A percentile compares a stretch with the other conserved stretches of the same genome.
Evolutionary conservation across 2,113 vertebrate genomes (phyloP).

Genomic region (Micronycteris hirsuta): DNA sequence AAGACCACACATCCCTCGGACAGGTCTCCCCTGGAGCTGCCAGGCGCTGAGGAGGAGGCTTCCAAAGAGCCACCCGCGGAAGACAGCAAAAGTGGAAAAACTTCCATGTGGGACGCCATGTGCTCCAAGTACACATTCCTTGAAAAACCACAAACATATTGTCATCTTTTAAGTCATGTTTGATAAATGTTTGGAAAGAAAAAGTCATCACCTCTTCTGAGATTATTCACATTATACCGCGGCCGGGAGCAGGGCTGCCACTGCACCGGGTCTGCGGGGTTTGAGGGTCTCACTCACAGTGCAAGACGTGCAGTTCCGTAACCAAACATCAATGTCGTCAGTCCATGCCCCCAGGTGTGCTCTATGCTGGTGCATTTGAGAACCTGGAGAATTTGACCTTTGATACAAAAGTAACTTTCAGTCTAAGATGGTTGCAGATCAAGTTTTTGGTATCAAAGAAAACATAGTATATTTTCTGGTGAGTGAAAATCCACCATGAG

Average conservation of each 20-base stretch:
- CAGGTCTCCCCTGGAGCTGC: background rate
- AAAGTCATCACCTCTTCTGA: background rate
- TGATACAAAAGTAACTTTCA: conserved; percentile 11
- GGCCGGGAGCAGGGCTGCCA: background rate
- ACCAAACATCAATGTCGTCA: background rate
- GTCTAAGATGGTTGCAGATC: conserved; percentile 3
- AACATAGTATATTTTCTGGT: conserved; percentile 39
- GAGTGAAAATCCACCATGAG: conserved; percentile 51
- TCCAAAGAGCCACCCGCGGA: background rate
- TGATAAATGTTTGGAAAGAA: background rate
- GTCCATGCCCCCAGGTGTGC: background rate
- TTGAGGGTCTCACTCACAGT: background rate
- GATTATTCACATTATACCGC: background rate
- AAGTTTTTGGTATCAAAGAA: conserved; percentile 59
- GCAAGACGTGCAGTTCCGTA: background rate
- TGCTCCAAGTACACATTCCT: background rate
- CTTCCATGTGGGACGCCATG: background rate
- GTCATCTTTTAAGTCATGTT: background rate
- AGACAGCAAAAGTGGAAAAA: background rate
- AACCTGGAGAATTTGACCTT: background rate
- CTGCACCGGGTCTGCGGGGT: background rate
- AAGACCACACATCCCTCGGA: background rate
- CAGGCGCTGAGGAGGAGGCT: accelerated
- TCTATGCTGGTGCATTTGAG: background rate
- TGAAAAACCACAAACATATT: background rate